phyloP scores from a whole-genome alignment of 2,113 vertebrate genomes.

The Glareola pratincola region DNA sequence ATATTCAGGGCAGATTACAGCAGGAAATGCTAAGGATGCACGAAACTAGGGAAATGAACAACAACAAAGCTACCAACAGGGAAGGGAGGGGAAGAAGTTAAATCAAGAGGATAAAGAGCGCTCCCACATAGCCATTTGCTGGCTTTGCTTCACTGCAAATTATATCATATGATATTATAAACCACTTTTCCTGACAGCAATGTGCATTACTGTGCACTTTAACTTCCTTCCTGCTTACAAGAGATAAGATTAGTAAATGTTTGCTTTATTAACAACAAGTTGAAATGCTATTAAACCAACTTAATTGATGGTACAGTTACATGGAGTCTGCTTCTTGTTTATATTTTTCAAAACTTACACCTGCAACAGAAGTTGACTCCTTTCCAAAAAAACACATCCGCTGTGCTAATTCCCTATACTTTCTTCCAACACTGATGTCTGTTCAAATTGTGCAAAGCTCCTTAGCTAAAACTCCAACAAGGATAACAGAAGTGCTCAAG shows the following conservation, averaged over 20 bases:
- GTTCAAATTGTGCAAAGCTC: conserved; percentile 68
- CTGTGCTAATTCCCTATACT: conserved; percentile 48
- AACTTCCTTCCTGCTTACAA: conserved; percentile 64
- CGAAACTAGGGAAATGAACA: not conserved
- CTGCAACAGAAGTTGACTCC: conserved; percentile 17
- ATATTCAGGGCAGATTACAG: conserved; percentile 42
- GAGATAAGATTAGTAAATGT: conserved; percentile 70
- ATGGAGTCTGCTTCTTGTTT: conserved; percentile 34
- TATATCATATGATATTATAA: conserved; percentile 62
- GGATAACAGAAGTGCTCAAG: conserved; percentile 51
- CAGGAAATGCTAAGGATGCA: conserved; percentile 49
- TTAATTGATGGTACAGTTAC: conserved; percentile 53
- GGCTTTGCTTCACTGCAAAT: conserved; percentile 65
- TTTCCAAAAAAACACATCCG: conserved; percentile 36
- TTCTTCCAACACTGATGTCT: conserved; percentile 50
- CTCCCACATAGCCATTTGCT: conserved; percentile 47
- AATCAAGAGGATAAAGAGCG: conserved; percentile 55
- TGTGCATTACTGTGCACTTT: conserved; percentile 61
- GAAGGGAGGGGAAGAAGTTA: conserved; percentile 42
- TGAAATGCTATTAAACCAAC: conserved; percentile 65
- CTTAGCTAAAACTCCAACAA: conserved; percentile 60
- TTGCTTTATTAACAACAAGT: conserved; percentile 69
- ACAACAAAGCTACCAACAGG: not conserved
- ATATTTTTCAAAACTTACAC: conserved; percentile 53
- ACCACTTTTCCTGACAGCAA: conserved; percentile 49